A percentile compares a stretch with the other conserved stretches of the same genome.
Evolutionary conservation across 1,140 invertebrate genomes (phyloP).

Genomic region (Scaptomyza hsui): DNA sequence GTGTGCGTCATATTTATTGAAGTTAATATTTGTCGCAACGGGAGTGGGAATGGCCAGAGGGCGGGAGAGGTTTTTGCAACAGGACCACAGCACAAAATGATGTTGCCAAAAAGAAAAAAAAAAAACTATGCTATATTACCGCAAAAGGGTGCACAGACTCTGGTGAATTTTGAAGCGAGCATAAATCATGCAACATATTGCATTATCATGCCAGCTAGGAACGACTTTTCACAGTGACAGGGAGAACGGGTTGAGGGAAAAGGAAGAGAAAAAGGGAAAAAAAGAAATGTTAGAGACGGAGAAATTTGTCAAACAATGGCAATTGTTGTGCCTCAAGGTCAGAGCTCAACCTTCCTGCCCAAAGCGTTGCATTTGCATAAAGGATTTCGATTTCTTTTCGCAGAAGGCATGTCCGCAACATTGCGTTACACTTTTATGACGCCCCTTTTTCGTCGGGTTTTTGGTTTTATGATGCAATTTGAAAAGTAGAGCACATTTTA

Average conservation of each 20-base stretch:
- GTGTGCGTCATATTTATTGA: constrained; percentile 77
- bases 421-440: constrained; percentile 55
- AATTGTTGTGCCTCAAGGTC: constrained; percentile 32
- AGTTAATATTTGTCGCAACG: constrained; percentile 76
- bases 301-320: neutral
- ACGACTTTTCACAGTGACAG: constrained; percentile 10
- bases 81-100: constrained; percentile 4
- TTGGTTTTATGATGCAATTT: constrained; percentile 73
- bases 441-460: constrained; percentile 3
- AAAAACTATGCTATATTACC: constrained; percentile 8
- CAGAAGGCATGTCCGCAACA: constrained; percentile 52
- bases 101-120: constrained; percentile 2
- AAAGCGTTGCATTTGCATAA: constrained; percentile 62
- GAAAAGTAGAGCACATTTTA: constrained; percentile 35
- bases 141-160: constrained; percentile 51
- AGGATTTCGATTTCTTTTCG: constrained; percentile 59
- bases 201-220: constrained; percentile 66
- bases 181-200: constrained; percentile 83
- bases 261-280: neutral
- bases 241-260: constrained; percentile 28
- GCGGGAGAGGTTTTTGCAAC: constrained; percentile 40
- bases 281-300: neutral
- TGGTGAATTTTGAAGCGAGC: constrained; percentile 40
- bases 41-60: neutral
- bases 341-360: constrained; percentile 18